Evolutionary conservation across 2,888 invertebrate genomes (phyloP), one percentile per base, ranked within the genome.

Genomic region (Oscheius onirici): DNA sequence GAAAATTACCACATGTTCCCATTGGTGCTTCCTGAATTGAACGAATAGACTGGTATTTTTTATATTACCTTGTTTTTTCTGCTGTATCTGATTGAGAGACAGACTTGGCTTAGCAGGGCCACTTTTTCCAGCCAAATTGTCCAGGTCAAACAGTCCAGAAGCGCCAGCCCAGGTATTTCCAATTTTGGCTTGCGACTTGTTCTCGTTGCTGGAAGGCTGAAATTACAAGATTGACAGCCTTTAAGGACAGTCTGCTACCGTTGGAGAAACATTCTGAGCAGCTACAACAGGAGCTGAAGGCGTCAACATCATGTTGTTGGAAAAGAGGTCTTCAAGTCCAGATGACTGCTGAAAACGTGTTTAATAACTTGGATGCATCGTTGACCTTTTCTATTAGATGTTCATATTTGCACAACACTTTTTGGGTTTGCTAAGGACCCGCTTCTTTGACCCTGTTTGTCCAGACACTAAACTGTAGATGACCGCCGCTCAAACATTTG

Each of bases 111-210:
- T 72, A 22, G 43, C 58, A 0, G 61, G 52, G 11, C 55, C 40
- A 10, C 15, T 28, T 26, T 72, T 72, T 15, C 58, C 43, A 24
- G 58, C 72, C 22, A 72, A 60, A 17, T 72, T 72, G 40, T 72
- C 67, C 52, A 72, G 34, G 26, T 72, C 55, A 43, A 72, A 49
- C 17, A 72, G 54, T 34, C 67, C 72, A 28, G 34, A 20, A 24
- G 67, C 51, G 22, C 61, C 72, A 28, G 60, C 67, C 72, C 72
- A 72, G 1, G 72, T 72, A 22, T 28, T 63, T 41, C 72, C 72
- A 17, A 72, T 43, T 43, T 61, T 70, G 8, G 68, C 49, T 43
- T 55, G 49, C 2, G 44, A 8, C 22, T 60, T 60, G 13, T 34
- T 26, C 1, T n/a, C 28, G 15, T 43, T 34, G 11, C 8, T 2